Evolutionary conservation across 2,113 vertebrate species (phyloP).

Genomic region (Trematocara marginatum): DNA sequence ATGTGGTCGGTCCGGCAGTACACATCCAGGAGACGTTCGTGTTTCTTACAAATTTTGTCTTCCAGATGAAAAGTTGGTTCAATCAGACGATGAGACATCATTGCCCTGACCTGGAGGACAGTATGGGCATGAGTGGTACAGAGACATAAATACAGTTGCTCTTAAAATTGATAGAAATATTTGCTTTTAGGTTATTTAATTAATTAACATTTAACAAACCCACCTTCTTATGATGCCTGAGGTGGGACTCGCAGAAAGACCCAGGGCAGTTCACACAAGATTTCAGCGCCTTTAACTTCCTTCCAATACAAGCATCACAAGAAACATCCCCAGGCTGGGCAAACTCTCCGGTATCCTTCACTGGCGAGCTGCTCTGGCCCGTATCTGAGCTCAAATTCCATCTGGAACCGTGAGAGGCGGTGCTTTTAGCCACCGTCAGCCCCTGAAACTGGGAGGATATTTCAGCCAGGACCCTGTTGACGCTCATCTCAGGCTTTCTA

Average conservation of each 20-base stretch:
- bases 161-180: background rate
- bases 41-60: conserved; percentile 76
- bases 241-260: conserved; percentile 76
- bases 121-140: rapidly evolving
- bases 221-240: conserved; percentile 73
- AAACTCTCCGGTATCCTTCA: conserved; percentile 24
- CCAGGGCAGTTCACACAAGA: conserved; percentile 76
- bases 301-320: conserved; percentile 76
- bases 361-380: background rate
- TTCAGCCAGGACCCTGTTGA: conserved; percentile 77
- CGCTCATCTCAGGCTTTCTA: conserved; percentile 67
- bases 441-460: conserved; percentile 75
- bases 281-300: conserved; percentile 75
- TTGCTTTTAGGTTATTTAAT: background rate
- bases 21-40: conserved; percentile 76
- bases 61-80: conserved; percentile 74
- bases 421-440: background rate
- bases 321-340: conserved; percentile 67
- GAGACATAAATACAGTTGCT: background rate
- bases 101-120: conserved; percentile 47
- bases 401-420: background rate
- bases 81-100: conserved; percentile 71
- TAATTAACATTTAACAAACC: background rate
- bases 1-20: conserved; percentile 80
- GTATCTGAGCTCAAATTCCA: background rate